A percentile compares a stretch with the other conserved stretches of the same genome.
Evolutionary conservation across 2,113 vertebrate genomes (phyloP).

Genomic region (Hypocryptadius cinnamomeus): DNA sequence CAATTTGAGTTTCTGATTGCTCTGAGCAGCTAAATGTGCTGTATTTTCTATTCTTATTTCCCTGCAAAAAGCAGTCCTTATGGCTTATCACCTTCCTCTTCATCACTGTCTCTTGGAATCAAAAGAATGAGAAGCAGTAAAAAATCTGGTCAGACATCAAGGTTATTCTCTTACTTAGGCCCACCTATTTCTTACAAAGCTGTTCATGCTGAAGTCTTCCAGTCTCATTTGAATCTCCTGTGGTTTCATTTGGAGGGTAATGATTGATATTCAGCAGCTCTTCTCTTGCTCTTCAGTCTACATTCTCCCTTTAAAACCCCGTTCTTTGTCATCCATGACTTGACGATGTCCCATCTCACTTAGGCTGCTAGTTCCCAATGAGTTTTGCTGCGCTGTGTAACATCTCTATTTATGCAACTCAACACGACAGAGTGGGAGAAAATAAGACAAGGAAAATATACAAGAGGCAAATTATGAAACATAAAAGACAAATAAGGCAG

Average conservation of each 20-base stretch:
- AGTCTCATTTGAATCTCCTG: not conserved
- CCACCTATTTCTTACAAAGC: not conserved
- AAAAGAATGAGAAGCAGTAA: not conserved
- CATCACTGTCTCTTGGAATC: not conserved
- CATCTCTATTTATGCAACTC: not conserved
- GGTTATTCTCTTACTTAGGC: not conserved
- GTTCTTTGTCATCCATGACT: not conserved
- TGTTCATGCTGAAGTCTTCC: not conserved
- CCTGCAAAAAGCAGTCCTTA: not conserved
- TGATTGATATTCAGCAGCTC: not conserved
- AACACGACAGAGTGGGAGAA: not conserved
- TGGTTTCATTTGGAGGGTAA: not conserved
- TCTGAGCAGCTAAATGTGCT: not conserved
- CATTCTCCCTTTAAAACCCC: not conserved
- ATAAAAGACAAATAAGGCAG: not conserved
- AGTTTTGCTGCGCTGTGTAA: not conserved
- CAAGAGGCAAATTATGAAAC: not conserved
- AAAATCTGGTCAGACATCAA: not conserved
- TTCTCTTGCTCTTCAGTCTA: not conserved
- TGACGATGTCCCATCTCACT: not conserved
- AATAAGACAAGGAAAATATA: not conserved
- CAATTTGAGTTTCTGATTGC: too few species aligned
- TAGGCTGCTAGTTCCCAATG: not conserved
- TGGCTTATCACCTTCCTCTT: slow-evolving; percentile 2
- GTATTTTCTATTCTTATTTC: not conserved